Conservation (phyloP, 2,888 invertebrate genomes). For the Tanypteryx hageni region DNA sequence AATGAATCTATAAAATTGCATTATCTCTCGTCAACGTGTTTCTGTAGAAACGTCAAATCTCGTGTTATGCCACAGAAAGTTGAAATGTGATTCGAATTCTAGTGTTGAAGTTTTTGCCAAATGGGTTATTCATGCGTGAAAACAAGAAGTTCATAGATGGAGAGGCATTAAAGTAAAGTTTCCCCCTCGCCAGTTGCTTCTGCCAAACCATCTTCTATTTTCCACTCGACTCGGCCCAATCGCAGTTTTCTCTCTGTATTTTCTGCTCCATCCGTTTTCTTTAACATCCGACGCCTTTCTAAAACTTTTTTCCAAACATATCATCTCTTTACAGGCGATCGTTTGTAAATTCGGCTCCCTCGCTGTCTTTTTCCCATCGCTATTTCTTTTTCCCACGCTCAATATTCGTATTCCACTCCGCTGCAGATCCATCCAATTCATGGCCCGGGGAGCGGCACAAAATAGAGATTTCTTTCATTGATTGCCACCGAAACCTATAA, state of each 20-base stretch:
- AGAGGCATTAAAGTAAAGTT: not conserved
- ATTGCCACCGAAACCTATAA: too few species aligned
- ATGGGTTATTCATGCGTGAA: conserved; percentile 1
- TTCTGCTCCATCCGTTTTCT: not conserved
- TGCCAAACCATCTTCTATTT: not conserved
- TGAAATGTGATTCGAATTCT: too few species aligned
- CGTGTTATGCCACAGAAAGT: too few species aligned
- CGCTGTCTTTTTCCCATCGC: not conserved
- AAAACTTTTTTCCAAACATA: not conserved
- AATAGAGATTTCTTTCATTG: too few species aligned
- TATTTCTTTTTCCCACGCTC: too few species aligned
- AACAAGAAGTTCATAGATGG: not conserved
- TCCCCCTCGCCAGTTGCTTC: not conserved
- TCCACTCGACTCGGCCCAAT: not conserved
- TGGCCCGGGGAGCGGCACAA: too few species aligned
- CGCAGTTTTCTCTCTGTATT: not conserved
- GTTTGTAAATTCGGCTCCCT: not conserved
- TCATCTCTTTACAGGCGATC: not conserved
- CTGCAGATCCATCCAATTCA: too few species aligned
- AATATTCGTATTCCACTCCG: too few species aligned
- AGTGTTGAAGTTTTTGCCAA: too few species aligned
- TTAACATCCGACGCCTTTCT: not conserved
- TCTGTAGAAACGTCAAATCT: too few species aligned
- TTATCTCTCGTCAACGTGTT: too few species aligned
- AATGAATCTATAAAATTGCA: too few species aligned